A percentile compares a stretch with the other conserved stretches of the same genome.
phyloP scores from a whole-genome alignment of 2,888 invertebrate species.

The Brachypterus glaber region DNA sequence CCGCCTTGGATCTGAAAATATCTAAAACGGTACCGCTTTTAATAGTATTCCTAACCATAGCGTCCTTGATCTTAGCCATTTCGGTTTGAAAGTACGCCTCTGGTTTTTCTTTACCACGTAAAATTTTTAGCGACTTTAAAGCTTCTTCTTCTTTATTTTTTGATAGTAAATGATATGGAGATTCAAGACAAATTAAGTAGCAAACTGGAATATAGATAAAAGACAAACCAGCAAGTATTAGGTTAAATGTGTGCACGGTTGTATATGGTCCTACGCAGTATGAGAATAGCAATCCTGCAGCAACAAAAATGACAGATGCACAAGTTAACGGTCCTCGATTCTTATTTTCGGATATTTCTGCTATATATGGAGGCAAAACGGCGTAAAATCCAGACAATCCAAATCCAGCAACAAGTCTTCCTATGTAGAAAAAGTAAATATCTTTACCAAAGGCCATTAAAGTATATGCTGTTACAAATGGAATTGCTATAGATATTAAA shows the following conservation, averaged over 20 bases:
- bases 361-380: background rate
- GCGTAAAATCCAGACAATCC: background rate
- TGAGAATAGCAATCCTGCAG: background rate
- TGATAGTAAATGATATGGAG: background rate
- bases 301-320: background rate
- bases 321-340: background rate
- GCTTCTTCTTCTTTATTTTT: background rate
- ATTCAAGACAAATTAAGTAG: background rate
- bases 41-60: background rate
- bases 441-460: background rate
- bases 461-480: background rate
- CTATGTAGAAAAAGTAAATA: background rate
- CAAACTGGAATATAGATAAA: background rate
- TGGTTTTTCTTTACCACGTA: background rate
- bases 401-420: background rate
- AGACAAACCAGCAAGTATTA: background rate
- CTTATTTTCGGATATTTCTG: background rate
- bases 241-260: background rate
- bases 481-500: background rate
- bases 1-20: background rate
- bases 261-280: background rate
- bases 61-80: background rate
- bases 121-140: background rate
- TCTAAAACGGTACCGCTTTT: background rate
- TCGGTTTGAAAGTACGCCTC: background rate